These are phyloP conservation scores for Bursaphelenchus okinawaensis DNA, from an alignment of 2,888 invertebrate species.

Conservation along the genomic window DNA sequence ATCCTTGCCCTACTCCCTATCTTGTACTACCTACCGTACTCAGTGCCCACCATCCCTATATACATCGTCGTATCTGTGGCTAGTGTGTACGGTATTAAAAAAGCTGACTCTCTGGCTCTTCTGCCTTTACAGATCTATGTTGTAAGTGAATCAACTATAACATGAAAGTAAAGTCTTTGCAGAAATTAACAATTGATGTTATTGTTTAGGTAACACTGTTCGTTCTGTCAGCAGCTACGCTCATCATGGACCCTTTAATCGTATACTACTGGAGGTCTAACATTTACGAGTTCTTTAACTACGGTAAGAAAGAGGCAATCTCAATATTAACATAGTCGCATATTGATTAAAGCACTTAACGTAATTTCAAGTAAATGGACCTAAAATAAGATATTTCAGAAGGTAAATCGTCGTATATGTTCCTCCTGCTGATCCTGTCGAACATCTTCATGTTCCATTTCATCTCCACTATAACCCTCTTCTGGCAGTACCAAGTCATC, in stretches of 20 bases:
- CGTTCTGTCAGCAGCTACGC: constrained; percentile 1
- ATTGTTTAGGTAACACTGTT: not conserved
- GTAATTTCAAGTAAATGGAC: not conserved
- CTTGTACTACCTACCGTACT: constrained; percentile 17
- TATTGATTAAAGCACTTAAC: too few species aligned
- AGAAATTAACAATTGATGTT: too few species aligned
- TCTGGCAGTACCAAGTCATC: constrained; percentile 20
- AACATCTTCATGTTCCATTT: constrained; percentile 16
- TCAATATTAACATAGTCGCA: constrained; percentile 12
- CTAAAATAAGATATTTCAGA: not conserved
- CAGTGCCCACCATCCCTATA: constrained; percentile 14
- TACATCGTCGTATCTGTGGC: constrained; percentile 4
- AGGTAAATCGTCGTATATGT: constrained; percentile 1
- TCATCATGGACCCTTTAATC: constrained; percentile 8
- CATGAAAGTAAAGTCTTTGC: too few species aligned
- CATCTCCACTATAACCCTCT: constrained; percentile 18
- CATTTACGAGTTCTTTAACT: constrained; percentile 18
- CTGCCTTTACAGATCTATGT: constrained; percentile 18
- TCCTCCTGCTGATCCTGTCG: constrained; percentile 12
- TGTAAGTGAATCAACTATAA: constrained; percentile 5
- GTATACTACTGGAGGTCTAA: constrained; percentile 12
- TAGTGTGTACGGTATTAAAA: constrained; percentile 15
- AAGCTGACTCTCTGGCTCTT: constrained; percentile 13
- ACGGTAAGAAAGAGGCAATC: constrained; percentile 13
- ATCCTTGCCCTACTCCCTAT: not conserved